Base-by-base conservation (phyloP, 2,797 vertebrate species). In the Amblyraja radiata region DNA sequence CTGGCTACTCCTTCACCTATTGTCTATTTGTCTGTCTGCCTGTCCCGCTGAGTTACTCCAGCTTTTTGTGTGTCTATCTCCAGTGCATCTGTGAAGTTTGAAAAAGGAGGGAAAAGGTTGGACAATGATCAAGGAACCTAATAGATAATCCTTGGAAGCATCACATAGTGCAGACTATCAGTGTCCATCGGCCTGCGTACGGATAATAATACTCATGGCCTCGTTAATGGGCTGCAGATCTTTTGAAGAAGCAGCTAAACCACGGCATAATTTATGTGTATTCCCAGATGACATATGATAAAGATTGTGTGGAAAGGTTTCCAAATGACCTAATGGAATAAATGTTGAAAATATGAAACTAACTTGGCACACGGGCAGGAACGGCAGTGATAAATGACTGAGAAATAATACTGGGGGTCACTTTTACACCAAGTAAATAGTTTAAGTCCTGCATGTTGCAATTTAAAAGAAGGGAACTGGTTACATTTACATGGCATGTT, bases 301-400 rank as follows among this genome's bases (percentile, higher is more conserved):
- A 36, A 88, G 84, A 68, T 88, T 7, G 21, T 7, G 14, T 88
- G 63, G 63, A 32, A 88, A 88, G 13, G 9, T 68, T 68, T 88
- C 68, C 84, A 88, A 36, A 73, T 65, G 61, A 88, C 14, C n/a
- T 68, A 16, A 32, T 9, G 25, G n/a, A 68, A 88, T 68, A 88
- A 88, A 36, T 88, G n/a, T 88, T 88, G 61, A 36, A 88, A 88
- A 32, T 88, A 65, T 65, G 65, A 88, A 68, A n/a, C 63, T 88
- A 32, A 14, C 4, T 88, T 68, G n/a, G 84, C n/a, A 88, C 63
- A 88, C 18, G 21, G 8, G 16, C 32, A 88, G 61, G 61, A 88
- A 88, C 18, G 84, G 25, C 9, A 28, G 81, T 63, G 54, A 84
- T 25, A 84, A n/a, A 61, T 61, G 81, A 13, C 13, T 1, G 18